A percentile compares a stretch with the other conserved stretches of the same genome.
phyloP scores from a whole-genome alignment of 2,797 vertebrate genomes.

The Jordanella pulchra region DNA sequence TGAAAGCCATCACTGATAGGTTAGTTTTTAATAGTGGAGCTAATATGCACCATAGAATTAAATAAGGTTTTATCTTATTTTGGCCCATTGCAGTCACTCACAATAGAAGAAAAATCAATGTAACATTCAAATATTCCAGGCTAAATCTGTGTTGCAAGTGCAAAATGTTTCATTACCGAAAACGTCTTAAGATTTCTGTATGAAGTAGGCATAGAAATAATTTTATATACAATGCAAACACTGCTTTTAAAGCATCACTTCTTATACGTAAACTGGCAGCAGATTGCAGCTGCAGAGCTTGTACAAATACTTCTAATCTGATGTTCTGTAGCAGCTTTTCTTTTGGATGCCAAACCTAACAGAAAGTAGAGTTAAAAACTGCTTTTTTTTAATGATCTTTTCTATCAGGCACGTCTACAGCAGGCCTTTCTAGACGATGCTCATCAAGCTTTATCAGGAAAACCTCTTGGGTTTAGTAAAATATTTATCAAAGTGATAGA shows the following conservation, averaged over 20 bases:
- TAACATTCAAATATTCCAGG: constrained; percentile 58
- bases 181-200: constrained; percentile 35
- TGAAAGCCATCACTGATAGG: too few species aligned
- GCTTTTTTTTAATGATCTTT: constrained; percentile 22
- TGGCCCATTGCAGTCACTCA: constrained; percentile 39
- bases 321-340: not conserved
- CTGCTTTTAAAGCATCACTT: constrained; percentile 43
- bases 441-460: not conserved
- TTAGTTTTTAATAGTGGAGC: too few species aligned
- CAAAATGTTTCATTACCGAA: constrained; percentile 54
- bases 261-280: constrained; percentile 18
- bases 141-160: constrained; percentile 58
- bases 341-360: not conserved
- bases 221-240: constrained; percentile 31
- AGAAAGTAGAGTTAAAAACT: too few species aligned
- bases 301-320: constrained; percentile 1
- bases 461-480: constrained; percentile 2
- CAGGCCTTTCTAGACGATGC: constrained; percentile 2
- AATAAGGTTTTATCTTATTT: constrained; percentile 21
- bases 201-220: constrained; percentile 57
- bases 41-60: constrained; percentile 52
- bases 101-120: constrained; percentile 51
- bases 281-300: constrained; percentile 8
- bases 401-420: not conserved
- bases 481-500: constrained; percentile 27